Evolutionary conservation across 2,797 vertebrate species (phyloP).

Genomic region (Acanthurus tractus): DNA sequence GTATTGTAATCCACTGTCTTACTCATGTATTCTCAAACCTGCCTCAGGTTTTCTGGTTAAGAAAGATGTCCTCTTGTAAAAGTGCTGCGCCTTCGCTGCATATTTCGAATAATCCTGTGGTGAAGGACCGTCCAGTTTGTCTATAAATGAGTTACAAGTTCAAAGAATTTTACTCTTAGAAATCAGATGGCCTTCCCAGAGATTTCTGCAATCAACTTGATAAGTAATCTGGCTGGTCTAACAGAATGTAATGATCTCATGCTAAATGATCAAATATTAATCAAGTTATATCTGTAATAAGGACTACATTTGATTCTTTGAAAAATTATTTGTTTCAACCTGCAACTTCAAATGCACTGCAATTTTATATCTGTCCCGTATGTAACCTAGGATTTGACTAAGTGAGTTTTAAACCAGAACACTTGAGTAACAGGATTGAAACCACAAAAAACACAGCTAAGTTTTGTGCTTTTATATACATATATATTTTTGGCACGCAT

Average conservation of each 20-base stretch:
- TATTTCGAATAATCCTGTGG: too few species aligned
- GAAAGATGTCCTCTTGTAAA: neutral
- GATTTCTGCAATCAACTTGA: too few species aligned
- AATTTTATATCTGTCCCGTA: neutral
- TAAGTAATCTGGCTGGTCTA: too few species aligned
- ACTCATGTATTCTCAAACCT: neutral
- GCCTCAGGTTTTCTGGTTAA: constrained; percentile 1
- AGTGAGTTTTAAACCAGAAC: neutral
- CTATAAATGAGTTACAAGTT: too few species aligned
- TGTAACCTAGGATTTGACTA: neutral
- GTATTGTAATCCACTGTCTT: neutral
- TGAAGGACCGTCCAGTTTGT: too few species aligned
- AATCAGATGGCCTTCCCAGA: too few species aligned
- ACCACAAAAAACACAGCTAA: neutral
- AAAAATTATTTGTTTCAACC: neutral
- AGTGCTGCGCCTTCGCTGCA: too few species aligned
- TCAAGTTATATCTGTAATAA: too few species aligned
- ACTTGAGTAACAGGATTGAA: neutral
- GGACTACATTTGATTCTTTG: too few species aligned
- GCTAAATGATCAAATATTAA: too few species aligned
- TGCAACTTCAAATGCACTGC: neutral
- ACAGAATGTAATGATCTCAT: too few species aligned
- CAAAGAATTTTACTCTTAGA: too few species aligned
- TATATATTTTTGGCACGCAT: neutral
- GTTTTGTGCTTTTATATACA: constrained; percentile 3